Percentiles rank a stretch among this genome's conserved stretches.
Conservation (phyloP, 2,888 invertebrate species). For the Dicranocentrus wangi region DNA sequence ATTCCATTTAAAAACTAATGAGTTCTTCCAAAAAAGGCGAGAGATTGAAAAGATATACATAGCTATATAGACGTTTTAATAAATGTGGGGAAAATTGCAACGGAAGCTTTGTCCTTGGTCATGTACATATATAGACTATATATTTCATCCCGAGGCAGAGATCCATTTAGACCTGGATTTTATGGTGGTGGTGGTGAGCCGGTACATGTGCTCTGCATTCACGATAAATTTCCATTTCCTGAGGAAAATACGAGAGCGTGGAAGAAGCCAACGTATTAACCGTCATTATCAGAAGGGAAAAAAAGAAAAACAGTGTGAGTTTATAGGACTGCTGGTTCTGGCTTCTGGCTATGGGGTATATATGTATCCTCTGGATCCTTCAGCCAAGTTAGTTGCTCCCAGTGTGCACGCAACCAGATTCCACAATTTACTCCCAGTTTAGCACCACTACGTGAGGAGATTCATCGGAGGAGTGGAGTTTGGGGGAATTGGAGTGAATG, state of each 20-base stretch:
- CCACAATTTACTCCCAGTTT: neutral
- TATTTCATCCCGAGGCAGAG: neutral
- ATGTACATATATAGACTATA: constrained; percentile 10
- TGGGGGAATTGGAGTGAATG: neutral
- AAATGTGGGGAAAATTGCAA: neutral
- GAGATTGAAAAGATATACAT: too few relatives aligned
- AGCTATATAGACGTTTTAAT: neutral
- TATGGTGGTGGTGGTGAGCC: neutral
- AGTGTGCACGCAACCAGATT: too few relatives aligned
- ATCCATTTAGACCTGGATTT: neutral
- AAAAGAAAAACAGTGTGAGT: neutral
- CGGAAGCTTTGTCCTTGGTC: constrained; percentile 5
- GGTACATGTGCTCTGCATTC: constrained; percentile 8
- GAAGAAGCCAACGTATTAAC: neutral
- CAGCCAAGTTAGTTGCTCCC: too few relatives aligned
- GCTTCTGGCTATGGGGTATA: too few relatives aligned
- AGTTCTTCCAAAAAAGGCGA: too few relatives aligned
- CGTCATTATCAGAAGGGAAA: neutral
- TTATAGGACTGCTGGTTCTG: too few relatives aligned
- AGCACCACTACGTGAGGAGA: neutral
- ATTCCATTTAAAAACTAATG: too few relatives aligned
- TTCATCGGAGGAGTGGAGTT: neutral
- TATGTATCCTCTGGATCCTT: too few relatives aligned
- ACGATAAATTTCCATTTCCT: neutral
- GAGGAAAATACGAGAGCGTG: neutral